Evolutionary conservation across 2,113 vertebrate species (phyloP).

Genomic region (Pycnonotus jocosus): DNA sequence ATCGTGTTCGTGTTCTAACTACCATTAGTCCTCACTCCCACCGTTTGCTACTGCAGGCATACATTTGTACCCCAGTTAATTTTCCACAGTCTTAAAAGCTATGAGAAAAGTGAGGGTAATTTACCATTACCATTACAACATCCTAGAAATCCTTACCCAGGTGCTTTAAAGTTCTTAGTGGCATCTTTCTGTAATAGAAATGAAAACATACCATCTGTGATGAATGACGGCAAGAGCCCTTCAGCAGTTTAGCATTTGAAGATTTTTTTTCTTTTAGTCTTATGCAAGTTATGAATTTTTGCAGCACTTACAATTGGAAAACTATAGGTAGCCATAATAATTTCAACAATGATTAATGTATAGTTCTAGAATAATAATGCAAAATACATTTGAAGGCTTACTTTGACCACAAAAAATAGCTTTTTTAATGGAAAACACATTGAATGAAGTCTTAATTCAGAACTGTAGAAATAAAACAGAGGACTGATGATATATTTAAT

Average conservation of each 20-base stretch:
- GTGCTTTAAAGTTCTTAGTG: background rate
- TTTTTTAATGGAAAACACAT: background rate
- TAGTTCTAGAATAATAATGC: background rate
- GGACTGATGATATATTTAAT: background rate
- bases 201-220: background rate
- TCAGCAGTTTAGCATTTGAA: background rate
- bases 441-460: background rate
- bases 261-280: background rate
- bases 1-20: background rate
- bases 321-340: background rate
- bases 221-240: background rate
- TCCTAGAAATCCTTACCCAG: background rate
- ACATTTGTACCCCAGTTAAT: background rate
- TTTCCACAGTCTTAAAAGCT: background rate
- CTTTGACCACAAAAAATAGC: background rate
- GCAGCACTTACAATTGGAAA: background rate
- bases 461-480: background rate
- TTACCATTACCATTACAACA: background rate
- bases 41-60: accelerated
- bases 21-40: background rate
- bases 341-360: background rate
- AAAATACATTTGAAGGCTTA: background rate
- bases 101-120: background rate
- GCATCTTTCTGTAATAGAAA: background rate
- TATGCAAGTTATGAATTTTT: background rate